These are phyloP conservation scores for Ostrea edulis DNA, from an alignment of 1,140 invertebrate genomes.

Conservation along the genomic window DNA sequence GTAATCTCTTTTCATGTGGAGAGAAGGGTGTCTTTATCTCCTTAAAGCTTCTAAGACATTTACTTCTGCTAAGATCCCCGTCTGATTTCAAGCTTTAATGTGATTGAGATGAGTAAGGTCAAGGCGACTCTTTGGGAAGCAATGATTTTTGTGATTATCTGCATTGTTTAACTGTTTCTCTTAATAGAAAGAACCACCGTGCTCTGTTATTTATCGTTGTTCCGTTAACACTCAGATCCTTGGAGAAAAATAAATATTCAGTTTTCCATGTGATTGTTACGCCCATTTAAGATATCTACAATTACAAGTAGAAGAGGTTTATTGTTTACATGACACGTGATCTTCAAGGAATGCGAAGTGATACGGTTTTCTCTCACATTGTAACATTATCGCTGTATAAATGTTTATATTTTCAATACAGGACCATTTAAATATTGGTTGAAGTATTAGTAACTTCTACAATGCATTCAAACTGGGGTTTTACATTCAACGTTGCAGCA, in stretches of 20 bases:
- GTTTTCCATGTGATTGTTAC: not conserved
- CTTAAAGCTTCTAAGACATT: slow-evolving; percentile 10
- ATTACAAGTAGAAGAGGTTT: not conserved
- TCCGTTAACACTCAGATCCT: not conserved
- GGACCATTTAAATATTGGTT: too few relatives aligned
- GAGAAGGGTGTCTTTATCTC: not conserved
- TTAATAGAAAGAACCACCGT: not conserved
- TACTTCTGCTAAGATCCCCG: not conserved
- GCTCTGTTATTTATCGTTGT: not conserved
- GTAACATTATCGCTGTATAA: too few relatives aligned
- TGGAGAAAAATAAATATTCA: not conserved
- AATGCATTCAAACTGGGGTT: too few relatives aligned
- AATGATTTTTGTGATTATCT: not conserved
- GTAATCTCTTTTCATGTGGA: not conserved
- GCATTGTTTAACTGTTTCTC: not conserved
- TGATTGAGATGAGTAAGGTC: not conserved
- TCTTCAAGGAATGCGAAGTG: too few relatives aligned
- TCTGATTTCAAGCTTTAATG: not conserved
- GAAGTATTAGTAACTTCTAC: too few relatives aligned
- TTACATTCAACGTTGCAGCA: too few relatives aligned
- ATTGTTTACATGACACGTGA: not conserved
- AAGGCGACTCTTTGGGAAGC: not conserved
- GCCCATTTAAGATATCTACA: not conserved
- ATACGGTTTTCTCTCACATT: too few relatives aligned
- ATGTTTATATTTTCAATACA: too few relatives aligned